A percentile compares a stretch with the other conserved stretches of the same genome.
Conservation (phyloP, 2,113 vertebrate genomes). For the Urocitellus parryii region DNA sequence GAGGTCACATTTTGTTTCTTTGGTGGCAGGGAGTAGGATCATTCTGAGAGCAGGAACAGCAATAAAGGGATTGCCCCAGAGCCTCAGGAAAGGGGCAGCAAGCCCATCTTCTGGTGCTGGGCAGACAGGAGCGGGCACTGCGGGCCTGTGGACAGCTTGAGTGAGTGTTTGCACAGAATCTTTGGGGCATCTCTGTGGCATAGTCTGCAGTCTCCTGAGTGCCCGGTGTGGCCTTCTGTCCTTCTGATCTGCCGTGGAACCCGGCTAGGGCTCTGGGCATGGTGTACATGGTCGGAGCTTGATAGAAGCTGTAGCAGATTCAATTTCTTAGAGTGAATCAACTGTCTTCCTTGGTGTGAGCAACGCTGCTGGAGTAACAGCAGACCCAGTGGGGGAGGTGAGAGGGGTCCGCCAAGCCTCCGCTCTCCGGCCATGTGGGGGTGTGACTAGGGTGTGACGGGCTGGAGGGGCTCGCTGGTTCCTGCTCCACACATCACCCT, state of each 20-base stretch:
- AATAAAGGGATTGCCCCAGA: rapidly evolving
- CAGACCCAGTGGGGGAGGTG: not conserved
- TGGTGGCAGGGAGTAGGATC: too few relatives aligned
- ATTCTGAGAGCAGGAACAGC: not conserved
- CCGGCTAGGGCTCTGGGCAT: not conserved
- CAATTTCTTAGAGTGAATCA: not conserved
- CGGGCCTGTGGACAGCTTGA: rapidly evolving
- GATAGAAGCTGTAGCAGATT: not conserved
- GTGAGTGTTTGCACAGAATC: not conserved
- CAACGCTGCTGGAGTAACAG: rapidly evolving
- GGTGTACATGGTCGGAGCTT: not conserved
- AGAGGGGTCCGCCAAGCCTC: too few relatives aligned
- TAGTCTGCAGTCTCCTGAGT: too few relatives aligned
- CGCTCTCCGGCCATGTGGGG: not conserved
- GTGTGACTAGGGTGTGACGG: too few relatives aligned
- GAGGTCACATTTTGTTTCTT: not conserved
- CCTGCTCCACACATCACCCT: too few relatives aligned
- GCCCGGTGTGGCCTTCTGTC: not conserved
- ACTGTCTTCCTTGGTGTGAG: not conserved
- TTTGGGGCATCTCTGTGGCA: too few relatives aligned
- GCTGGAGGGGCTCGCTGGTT: too few relatives aligned
- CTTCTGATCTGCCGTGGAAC: not conserved
- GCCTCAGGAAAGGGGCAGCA: not conserved
- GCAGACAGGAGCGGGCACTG: rapidly evolving
- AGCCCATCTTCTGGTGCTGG: too few relatives aligned